Base-by-base conservation (phyloP, 1,140 invertebrate genomes). In the Papilio helenus region DNA sequence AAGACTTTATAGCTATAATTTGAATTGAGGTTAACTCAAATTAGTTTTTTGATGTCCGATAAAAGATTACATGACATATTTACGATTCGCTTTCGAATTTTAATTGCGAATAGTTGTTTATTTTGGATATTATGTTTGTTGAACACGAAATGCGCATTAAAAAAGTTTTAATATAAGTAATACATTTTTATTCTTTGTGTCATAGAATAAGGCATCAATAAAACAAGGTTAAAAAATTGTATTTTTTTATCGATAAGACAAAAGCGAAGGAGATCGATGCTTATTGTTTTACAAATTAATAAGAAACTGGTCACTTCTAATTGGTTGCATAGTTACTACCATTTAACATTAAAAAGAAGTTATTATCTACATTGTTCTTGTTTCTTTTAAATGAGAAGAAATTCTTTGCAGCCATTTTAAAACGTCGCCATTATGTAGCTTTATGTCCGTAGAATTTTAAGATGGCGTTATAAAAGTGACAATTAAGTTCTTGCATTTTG, bases 1-100 rank as follows among this genome's bases (percentile, higher is more conserved):
- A 74, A 74, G n/a, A 74, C 23, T 74, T 74, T 74, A 72, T 72
- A 72, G n/a, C 71, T 74, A 74, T 74, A 51, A 74, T 74, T 74
- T 12, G 20, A 49, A 49, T 74, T 74, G 72, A 74, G 72, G 72
- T 74, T 74, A 74, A 74, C 42, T 74, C 72, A 46, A 74, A 49
- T 74, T 74, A 74, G 72, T 42, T 72, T 72, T 44, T 72, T 23
- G 34, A 72, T 72, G 71, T 39, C 34, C 71, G 71, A 72, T 72
- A 72, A 72, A 72, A 72, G 39, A 74, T 26, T 7, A 68, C 26
- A 16, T 68, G 61, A 68, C 26, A 23, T 26, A 61, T 68, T 68
- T 68, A 68, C 61, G 61, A 68, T 68, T 68, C 61, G 14, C 61
- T 34, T 29, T 68, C 61, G 61, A 29, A 44, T 49, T 44, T 49